Base-by-base conservation (phyloP, 2,888 invertebrate species). In the Volucella zonaria region DNA sequence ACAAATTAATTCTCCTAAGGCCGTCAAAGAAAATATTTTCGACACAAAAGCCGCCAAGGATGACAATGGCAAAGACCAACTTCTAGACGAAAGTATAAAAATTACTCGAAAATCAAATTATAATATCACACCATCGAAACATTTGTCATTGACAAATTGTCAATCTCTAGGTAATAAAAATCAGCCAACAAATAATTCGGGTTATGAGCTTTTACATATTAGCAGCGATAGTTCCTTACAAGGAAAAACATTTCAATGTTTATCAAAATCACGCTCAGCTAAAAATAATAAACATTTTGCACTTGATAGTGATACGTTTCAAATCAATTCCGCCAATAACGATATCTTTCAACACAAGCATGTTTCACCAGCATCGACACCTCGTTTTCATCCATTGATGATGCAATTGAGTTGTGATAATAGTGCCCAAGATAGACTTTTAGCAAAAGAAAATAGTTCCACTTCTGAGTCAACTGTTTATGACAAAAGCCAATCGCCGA, bases 251-350 rank as follows among this genome's bases (percentile, higher is more conserved):
- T 31, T 31, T 31, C 31, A 89, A 9, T 89, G 89, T 76, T 87
- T 89, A 47, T 90, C 91, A 3, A 87, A 92, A 14, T 92, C 92
- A 4, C 91, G 89, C 86, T 91, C 92, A 0, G 91, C 90, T 10
- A 91, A 91, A 78, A 90, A 90, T 77, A 91, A 91, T 42, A 89
- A 88, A 83, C 88, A 89, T 59, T 87, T 87, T n/a, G 87, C 87
- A 11, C 71, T 73, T 58, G 88, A 87, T 61, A 77, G 23, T 87
- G 86, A 8, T 82, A 87, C 45, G 81, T 83, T 76, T 68, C 87
- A 90, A 40, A 90, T 90, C 3, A 88, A 88, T 78, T 90, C 89
- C 8, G 90, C 88, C 3, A 89, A 89, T 77, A 88, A 88, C 40
- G 89, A 89, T 66, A 87, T 80, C 15, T 70, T 87, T 54, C 87